phyloP scores from a whole-genome alignment of 2,888 invertebrate genomes.

The Drosophila dives region DNA sequence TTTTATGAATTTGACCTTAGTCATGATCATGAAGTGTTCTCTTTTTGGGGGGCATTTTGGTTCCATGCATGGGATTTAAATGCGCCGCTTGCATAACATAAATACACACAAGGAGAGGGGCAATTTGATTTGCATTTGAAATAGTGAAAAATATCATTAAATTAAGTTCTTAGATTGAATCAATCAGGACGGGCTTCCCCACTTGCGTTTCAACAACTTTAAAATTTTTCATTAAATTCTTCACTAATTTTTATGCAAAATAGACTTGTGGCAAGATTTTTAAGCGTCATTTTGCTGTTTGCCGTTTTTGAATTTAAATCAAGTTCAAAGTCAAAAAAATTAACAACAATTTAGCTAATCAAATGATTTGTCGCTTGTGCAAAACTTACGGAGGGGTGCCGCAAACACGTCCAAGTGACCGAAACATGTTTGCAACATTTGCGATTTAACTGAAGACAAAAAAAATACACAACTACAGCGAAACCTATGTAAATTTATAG shows the following conservation, averaged over 20 bases:
- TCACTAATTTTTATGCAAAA: neutral
- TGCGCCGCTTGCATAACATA: constrained; percentile 34
- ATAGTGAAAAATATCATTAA: neutral
- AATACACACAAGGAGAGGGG: neutral
- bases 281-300: constrained; percentile 34
- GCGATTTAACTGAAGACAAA: constrained; percentile 6
- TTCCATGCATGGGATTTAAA: constrained; percentile 45
- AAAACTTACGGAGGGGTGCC: constrained; percentile 28
- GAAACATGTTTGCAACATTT: constrained; percentile 66
- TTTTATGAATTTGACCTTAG: constrained; percentile 76
- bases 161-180: neutral
- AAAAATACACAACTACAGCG: constrained; percentile 28
- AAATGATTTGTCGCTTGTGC: constrained; percentile 50
- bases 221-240: neutral
- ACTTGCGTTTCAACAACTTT: neutral
- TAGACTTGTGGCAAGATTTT: constrained; percentile 22
- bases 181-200: constrained; percentile 9
- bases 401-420: constrained; percentile 42
- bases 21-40: constrained; percentile 75
- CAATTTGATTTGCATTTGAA: neutral
- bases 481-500: constrained; percentile 49
- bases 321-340: constrained; percentile 80
- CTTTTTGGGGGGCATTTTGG: constrained; percentile 54
- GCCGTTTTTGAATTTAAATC: constrained; percentile 59
- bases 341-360: constrained; percentile 73